A percentile compares a stretch with the other conserved stretches of the same genome.
These are phyloP conservation scores for Sorex maritimensis DNA, from an alignment of 2,797 vertebrate genomes.

Conservation along the genomic window DNA sequence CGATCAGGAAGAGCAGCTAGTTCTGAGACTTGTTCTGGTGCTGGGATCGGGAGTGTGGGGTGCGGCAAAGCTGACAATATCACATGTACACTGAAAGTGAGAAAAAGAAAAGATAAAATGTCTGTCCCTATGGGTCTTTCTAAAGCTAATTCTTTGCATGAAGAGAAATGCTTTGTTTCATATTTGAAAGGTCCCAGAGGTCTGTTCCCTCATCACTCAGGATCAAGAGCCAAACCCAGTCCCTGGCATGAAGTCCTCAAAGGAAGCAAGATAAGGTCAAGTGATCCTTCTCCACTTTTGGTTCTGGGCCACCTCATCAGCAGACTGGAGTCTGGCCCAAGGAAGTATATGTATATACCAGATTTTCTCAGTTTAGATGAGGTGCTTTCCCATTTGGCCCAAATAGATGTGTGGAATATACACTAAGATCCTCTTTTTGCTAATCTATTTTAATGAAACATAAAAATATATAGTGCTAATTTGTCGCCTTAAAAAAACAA, in stretches of 20 bases:
- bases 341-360: neutral
- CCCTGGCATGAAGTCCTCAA: neutral
- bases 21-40: neutral
- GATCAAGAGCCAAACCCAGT: neutral
- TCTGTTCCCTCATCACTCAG: neutral
- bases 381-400: constrained; percentile 4
- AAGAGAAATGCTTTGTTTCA: neutral
- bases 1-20: neutral
- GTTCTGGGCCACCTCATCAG: neutral
- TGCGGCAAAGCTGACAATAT: no score
- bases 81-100: neutral
- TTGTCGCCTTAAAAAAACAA: constrained; percentile 65
- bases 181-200: neutral
- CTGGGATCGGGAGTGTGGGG: no score
- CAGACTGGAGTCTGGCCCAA: neutral
- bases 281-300: neutral
- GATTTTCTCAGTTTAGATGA: constrained; percentile 51
- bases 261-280: neutral
- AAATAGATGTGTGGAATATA: constrained; percentile 48
- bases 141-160: neutral
- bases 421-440: constrained; percentile 44
- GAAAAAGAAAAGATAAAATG: neutral
- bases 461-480: constrained; percentile 55
- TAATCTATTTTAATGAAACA: constrained; percentile 53
- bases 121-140: neutral